These are phyloP conservation scores for Drosophila nigricruria DNA, from an alignment of 2,888 invertebrate genomes.

Conservation along the genomic window DNA sequence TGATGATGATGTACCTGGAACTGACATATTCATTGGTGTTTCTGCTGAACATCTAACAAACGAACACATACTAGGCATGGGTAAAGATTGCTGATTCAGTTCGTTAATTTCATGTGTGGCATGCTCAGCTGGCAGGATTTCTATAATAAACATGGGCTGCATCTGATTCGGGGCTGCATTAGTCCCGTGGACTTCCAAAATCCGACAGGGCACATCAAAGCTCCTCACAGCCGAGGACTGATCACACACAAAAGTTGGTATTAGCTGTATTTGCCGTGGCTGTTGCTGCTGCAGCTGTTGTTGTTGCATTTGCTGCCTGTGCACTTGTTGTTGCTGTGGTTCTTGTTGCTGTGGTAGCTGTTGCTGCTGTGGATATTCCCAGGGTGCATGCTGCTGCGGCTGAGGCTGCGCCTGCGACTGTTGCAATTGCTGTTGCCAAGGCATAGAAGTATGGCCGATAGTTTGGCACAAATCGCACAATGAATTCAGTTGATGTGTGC, in stretches of 20 bases:
- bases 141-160: conserved; percentile 17
- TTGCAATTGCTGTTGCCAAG: background rate
- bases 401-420: background rate
- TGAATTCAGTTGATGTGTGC: background rate
- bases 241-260: background rate
- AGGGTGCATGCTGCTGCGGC: background rate
- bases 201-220: conserved; percentile 33
- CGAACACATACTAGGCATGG: background rate
- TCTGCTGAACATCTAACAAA: background rate
- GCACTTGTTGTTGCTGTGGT: background rate
- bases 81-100: background rate
- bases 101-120: background rate
- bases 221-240: conserved; percentile 15
- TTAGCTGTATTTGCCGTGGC: conserved; percentile 7
- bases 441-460: conserved; percentile 20
- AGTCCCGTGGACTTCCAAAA: conserved; percentile 17
- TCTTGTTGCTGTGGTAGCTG: background rate
- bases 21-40: background rate
- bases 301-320: background rate
- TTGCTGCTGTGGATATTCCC: background rate
- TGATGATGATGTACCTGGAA: background rate
- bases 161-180: conserved; percentile 7
- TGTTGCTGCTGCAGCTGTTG: background rate
- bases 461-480: background rate
- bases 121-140: background rate